phyloP scores from a whole-genome alignment of 2,113 vertebrate genomes.

The Pterocles burchelli region DNA sequence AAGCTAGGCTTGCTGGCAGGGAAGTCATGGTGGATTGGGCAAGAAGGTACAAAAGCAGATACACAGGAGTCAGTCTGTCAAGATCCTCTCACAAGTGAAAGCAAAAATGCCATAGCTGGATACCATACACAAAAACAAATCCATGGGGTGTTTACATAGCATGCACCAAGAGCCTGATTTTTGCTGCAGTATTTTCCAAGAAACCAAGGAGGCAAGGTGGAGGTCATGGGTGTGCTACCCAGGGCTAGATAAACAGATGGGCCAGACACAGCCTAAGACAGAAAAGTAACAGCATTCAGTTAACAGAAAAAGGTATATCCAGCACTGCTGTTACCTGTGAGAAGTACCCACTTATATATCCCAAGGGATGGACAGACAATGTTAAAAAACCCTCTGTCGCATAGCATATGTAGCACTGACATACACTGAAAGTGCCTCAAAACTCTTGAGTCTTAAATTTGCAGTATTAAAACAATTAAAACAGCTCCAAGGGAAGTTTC shows the following conservation, averaged over 20 bases:
- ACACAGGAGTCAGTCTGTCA: background rate
- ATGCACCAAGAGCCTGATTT: background rate
- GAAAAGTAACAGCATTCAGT: background rate
- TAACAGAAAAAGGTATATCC: background rate
- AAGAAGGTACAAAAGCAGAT: background rate
- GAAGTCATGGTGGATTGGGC: background rate
- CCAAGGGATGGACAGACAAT: accelerated
- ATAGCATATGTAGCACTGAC: background rate
- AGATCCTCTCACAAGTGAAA: background rate
- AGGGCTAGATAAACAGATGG: background rate
- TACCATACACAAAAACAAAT: background rate
- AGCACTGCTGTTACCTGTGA: background rate
- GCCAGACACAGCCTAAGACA: background rate
- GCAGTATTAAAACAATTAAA: background rate
- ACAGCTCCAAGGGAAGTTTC: background rate
- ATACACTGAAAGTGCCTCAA: background rate
- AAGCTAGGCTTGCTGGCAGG: background rate
- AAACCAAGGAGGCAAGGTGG: background rate
- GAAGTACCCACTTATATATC: background rate
- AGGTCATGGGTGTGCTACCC: accelerated
- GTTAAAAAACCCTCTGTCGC: background rate
- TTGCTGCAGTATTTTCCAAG: background rate
- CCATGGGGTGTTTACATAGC: accelerated
- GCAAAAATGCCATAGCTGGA: background rate
- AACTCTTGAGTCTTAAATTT: background rate